phyloP scores from a whole-genome alignment of 2,113 vertebrate genomes.

The Solea senegalensis region DNA sequence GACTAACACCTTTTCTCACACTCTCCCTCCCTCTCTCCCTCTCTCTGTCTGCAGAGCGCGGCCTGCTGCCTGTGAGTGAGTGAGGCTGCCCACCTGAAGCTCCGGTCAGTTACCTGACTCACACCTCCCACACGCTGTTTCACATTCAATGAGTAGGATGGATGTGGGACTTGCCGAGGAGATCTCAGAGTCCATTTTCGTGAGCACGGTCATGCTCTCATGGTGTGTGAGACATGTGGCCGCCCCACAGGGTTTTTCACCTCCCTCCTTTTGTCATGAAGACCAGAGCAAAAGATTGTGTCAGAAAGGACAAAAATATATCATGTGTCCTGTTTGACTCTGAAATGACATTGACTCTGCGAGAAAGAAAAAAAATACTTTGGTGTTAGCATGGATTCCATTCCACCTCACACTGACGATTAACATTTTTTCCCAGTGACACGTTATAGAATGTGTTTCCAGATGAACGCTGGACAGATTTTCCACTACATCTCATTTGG shows the following conservation, averaged over 20 bases:
- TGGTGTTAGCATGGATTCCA: slow-evolving; percentile 1
- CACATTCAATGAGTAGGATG: slow-evolving; percentile 64
- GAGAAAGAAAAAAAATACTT: neutral
- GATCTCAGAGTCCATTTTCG: slow-evolving; percentile 8
- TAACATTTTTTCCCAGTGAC: neutral
- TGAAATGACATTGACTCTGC: neutral
- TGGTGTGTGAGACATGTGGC: neutral
- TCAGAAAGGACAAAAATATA: slow-evolving; percentile 11
- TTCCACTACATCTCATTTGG: slow-evolving; percentile 26
- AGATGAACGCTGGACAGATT: slow-evolving; percentile 24
- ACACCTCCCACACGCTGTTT: slow-evolving; percentile 46
- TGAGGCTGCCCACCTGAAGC: slow-evolving; percentile 24
- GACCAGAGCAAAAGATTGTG: slow-evolving; percentile 33
- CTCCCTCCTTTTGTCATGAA: slow-evolving; percentile 4
- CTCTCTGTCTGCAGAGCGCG: slow-evolving; percentile 12
- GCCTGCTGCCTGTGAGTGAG: slow-evolving; percentile 12
- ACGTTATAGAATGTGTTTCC: slow-evolving; percentile 1
- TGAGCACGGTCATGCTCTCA: neutral
- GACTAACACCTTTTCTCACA: slow-evolving; percentile 26
- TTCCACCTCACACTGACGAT: neutral
- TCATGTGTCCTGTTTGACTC: neutral
- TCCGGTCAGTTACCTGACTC: slow-evolving; percentile 64
- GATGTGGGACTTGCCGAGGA: slow-evolving; percentile 1
- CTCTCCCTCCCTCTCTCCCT: neutral
- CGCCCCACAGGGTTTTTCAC: slow-evolving; percentile 9